Evolutionary conservation across 2,888 invertebrate genomes (phyloP).

Genomic region (Mimumesa dahlbomi): DNA sequence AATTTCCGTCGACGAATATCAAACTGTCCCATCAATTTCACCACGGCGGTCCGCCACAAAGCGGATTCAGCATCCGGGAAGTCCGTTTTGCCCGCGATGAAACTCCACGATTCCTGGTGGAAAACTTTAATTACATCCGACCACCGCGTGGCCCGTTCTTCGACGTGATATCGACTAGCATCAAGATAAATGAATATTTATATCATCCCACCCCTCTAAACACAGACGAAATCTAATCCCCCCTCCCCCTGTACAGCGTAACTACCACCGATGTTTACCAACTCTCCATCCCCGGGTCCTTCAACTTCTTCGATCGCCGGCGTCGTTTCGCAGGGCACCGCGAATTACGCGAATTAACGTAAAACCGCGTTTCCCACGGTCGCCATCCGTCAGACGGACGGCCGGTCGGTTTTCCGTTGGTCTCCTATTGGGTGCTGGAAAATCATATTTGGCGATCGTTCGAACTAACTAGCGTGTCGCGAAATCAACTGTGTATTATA

Average conservation of each 20-base stretch:
- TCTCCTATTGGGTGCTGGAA: no score
- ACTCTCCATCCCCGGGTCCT: slow-evolving; percentile 31
- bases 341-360: slow-evolving; percentile 63
- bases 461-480: no score
- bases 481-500: no score
- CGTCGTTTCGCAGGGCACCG: slow-evolving; percentile 18
- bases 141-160: slow-evolving; percentile 11
- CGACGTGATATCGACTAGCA: slow-evolving; percentile 12
- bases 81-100: neutral
- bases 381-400: no score
- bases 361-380: slow-evolving; percentile 48
- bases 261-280: slow-evolving; percentile 35
- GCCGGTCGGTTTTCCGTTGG: no score
- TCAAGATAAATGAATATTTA: slow-evolving; percentile 50
- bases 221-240: slow-evolving; percentile 35
- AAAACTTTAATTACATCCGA: slow-evolving; percentile 45
- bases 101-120: slow-evolving; percentile 7
- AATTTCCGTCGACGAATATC: no score
- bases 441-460: no score
- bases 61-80: no score
- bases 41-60: no score
- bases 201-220: slow-evolving; percentile 11
- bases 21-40: no score
- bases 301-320: slow-evolving; percentile 35
- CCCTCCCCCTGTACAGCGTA: slow-evolving; percentile 1